Base-by-base conservation (phyloP, 1,140 invertebrate species). In the Gryllus bimaculatus region DNA sequence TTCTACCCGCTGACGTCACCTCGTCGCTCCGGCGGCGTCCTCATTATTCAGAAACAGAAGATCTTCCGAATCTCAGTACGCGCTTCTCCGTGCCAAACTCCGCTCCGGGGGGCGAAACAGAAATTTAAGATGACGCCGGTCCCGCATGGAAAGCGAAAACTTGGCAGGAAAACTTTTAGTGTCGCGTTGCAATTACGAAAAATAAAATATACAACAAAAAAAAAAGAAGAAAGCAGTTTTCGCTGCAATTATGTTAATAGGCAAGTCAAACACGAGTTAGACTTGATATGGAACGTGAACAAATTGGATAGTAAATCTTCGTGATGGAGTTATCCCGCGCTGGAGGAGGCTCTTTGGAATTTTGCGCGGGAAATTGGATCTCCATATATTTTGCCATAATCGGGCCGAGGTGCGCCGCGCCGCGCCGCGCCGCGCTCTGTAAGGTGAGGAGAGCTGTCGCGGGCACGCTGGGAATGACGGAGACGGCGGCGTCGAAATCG, bases 1-100 rank as follows among this genome's bases (percentile, higher is more conserved):
- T 39, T 39, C 26, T 39, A 39, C 26, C 54, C 54, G 54, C 18
- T 13, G 54, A 66, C 54, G 26, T 39, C n/a, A 8, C 8, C 8
- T 54, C 49, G 49, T 54, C 54, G 18, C 54, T 7, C 54, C 54
- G 18, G 54, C 18, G 10, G 10, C 54, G 10, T 10, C 10, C 54
- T 66, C 54, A 66, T 66, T 66, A 66, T 66, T 66, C 54, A 66
- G 54, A 66, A 66, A 66, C 54, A 66, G 54, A 66, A 66, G 54
- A 66, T 66, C 18, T 18, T 66, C 54, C 54, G 18, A 66, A 66
- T 13, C 18, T 66, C 26, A 39, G 26, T 39, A 39, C 26, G 26
- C 26, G 5, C 26, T 39, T 39, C 18, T 66, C 10, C 7, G 54
- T 18, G 54, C 54, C 10, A 66, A 66, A 66, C 54, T 13, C 54